A percentile compares a stretch with the other conserved stretches of the same genome.
phyloP scores from a whole-genome alignment of 2,113 vertebrate species.

The Protomyctophum bolini region DNA sequence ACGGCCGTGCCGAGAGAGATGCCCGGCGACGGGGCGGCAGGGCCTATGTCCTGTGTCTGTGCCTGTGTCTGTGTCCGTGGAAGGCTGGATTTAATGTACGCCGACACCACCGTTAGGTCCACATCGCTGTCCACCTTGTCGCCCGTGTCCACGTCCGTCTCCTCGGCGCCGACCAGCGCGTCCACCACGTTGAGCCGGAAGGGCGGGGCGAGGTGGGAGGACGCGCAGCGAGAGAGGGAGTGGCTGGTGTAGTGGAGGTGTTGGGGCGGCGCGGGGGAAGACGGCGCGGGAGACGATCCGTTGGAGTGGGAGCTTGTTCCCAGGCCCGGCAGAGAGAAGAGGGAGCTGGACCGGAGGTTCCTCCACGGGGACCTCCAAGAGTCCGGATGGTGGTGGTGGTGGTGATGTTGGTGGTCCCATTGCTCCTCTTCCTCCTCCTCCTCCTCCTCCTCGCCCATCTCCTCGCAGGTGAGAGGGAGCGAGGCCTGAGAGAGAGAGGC shows the following conservation, averaged over 20 bases:
- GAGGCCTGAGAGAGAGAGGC: conserved; percentile 63
- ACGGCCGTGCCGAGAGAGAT: too few relatives aligned
- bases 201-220: conserved; percentile 64
- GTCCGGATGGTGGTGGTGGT: conserved; percentile 36
- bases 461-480: conserved; percentile 52
- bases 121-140: conserved; percentile 77
- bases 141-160: conserved; percentile 94
- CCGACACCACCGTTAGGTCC: conserved; percentile 90
- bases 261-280: conserved; percentile 49
- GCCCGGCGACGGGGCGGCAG: neutral
- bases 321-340: conserved; percentile 86
- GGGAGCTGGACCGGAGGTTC: conserved; percentile 82
- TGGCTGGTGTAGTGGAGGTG: conserved; percentile 36
- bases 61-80: conserved; percentile 18
- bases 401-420: conserved; percentile 32
- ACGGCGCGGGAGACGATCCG: conserved; percentile 73
- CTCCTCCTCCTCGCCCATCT: conserved; percentile 49
- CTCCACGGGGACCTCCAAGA: conserved; percentile 66
- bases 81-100: conserved; percentile 77
- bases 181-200: conserved; percentile 84
- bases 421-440: conserved; percentile 14
- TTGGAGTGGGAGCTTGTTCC: conserved; percentile 67
- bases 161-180: conserved; percentile 84
- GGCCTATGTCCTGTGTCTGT: conserved; percentile 5
- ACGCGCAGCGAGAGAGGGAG: conserved; percentile 38